Evolutionary conservation across 2,797 vertebrate species (phyloP).

Genomic region (Falco biarmicus): DNA sequence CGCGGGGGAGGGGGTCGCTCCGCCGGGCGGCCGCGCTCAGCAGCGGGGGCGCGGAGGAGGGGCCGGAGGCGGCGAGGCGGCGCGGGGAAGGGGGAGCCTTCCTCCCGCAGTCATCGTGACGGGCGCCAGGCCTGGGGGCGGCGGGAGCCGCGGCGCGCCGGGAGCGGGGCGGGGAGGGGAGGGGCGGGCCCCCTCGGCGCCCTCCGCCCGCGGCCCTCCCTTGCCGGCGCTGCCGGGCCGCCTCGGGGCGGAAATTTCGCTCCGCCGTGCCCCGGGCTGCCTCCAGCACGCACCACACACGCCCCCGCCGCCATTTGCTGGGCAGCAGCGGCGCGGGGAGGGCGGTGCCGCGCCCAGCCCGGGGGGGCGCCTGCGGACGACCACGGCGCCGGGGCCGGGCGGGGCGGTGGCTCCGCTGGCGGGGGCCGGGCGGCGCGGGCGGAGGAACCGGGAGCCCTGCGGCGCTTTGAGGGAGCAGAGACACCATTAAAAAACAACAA

Average conservation of each 20-base stretch:
- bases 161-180: not conserved
- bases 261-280: not conserved
- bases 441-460: fast-evolving
- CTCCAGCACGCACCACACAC: too few species aligned
- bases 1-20: not conserved
- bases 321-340: not conserved
- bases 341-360: not conserved
- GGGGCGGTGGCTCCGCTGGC: too few species aligned
- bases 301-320: not conserved
- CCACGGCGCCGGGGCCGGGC: too few species aligned
- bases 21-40: not conserved
- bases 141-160: not conserved
- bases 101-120: not conserved
- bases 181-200: not conserved
- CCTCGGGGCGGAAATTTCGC: not conserved
- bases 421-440: too few species aligned
- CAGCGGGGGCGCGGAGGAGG: not conserved
- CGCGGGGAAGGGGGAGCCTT: not conserved
- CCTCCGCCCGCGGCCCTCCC: not conserved
- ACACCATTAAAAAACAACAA: fast-evolving
- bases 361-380: too few species aligned
- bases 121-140: not conserved
- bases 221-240: not conserved
- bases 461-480: fast-evolving
- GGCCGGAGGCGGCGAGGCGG: not conserved